Evolutionary conservation across 2,888 invertebrate genomes (phyloP).

Genomic region (Troides helena): DNA sequence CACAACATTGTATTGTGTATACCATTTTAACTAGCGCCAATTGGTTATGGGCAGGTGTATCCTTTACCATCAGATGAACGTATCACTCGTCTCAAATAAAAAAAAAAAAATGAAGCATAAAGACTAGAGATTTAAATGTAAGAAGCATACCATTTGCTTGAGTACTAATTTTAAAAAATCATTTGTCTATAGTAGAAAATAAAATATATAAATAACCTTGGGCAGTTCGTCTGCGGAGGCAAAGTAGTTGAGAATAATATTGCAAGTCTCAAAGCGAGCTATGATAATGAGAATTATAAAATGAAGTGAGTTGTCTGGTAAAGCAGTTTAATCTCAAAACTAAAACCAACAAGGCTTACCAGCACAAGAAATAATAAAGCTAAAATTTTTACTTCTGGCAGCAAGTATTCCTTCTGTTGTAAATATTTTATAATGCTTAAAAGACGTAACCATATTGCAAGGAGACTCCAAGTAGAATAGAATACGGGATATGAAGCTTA

Average conservation of each 20-base stretch:
- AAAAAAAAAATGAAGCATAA: no score
- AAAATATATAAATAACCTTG: no score
- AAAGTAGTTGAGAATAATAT: not conserved
- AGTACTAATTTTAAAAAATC: no score
- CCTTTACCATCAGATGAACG: no score
- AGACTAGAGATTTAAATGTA: no score
- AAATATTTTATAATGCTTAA: slow-evolving; percentile 27
- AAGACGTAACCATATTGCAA: slow-evolving; percentile 15
- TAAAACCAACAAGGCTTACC: slow-evolving; percentile 14
- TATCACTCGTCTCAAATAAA: no score
- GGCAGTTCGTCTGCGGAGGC: not conserved
- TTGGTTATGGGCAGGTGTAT: no score
- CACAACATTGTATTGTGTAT: no score
- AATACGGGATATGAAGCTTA: not conserved
- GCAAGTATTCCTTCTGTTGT: slow-evolving; percentile 13
- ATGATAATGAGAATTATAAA: not conserved
- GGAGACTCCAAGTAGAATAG: slow-evolving; percentile 10
- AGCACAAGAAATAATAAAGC: slow-evolving; percentile 23
- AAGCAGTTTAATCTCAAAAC: slow-evolving; percentile 20
- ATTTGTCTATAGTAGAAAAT: no score
- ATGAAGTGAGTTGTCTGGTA: slow-evolving; percentile 11
- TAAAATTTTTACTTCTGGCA: slow-evolving; percentile 25
- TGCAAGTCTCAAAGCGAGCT: not conserved
- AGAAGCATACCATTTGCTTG: no score
- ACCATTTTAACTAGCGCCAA: no score